phyloP scores from a whole-genome alignment of 2,797 vertebrate species.

The Jordanella pulchra region DNA sequence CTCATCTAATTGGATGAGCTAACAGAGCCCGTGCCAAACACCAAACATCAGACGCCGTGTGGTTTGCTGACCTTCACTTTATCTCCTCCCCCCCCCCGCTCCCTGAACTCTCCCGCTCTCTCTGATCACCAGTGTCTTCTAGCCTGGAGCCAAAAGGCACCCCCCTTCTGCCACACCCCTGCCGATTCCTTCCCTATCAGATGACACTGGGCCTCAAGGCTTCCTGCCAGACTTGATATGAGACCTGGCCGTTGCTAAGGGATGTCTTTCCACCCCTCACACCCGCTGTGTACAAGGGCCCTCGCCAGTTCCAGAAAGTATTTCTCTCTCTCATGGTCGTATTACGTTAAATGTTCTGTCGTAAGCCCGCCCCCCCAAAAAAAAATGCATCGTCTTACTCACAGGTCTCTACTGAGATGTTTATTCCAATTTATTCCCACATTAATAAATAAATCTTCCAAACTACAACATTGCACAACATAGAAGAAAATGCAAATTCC shows the following conservation, averaged over 20 bases:
- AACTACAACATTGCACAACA: neutral
- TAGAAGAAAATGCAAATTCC: neutral
- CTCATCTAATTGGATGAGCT: conserved; percentile 71
- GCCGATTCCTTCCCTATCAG: conserved; percentile 63
- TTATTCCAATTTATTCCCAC: conserved; percentile 13
- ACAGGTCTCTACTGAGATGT: conserved; percentile 5
- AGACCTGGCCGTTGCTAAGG: conserved; percentile 68
- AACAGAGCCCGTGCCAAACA: conserved; percentile 32
- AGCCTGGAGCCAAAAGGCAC: conserved; percentile 61
- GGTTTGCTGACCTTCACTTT: conserved; percentile 62
- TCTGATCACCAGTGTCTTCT: conserved; percentile 34
- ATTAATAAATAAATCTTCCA: neutral
- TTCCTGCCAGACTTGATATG: conserved; percentile 70
- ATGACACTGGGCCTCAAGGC: conserved; percentile 72
- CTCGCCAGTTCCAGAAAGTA: conserved; percentile 43
- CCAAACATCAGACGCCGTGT: conserved; percentile 42
- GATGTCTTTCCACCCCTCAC: conserved; percentile 35
- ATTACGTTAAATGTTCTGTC: conserved; percentile 29
- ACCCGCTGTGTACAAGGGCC: conserved; percentile 36
- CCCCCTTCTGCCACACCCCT: conserved; percentile 31
- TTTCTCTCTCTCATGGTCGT: conserved; percentile 35
- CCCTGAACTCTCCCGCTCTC: conserved; percentile 34
- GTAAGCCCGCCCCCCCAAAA: conserved; percentile 12
- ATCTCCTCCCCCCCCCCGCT: conserved; percentile 44
- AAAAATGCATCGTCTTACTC: conserved; percentile 3